Evolutionary conservation across 2,113 vertebrate genomes (phyloP).

Genomic region (Crotophaga sulcirostris): DNA sequence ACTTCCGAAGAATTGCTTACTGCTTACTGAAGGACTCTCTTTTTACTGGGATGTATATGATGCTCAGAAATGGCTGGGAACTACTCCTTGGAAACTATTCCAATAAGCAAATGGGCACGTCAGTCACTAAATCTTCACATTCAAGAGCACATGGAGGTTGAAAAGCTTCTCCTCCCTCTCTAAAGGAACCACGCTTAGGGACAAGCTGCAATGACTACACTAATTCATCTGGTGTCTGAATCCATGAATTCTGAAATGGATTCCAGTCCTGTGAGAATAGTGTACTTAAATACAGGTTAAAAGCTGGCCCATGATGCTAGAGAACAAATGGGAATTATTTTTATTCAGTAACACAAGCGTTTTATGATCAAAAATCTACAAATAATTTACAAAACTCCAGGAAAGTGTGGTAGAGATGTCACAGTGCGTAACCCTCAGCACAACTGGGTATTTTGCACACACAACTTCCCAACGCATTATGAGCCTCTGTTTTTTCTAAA

Average conservation of each 20-base stretch:
- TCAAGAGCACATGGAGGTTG: neutral
- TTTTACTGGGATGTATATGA: neutral
- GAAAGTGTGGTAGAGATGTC: neutral
- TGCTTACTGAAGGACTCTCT: neutral
- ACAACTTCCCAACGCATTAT: neutral
- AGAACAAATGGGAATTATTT: neutral
- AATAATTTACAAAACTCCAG: neutral
- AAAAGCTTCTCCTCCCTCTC: neutral
- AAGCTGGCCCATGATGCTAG: neutral
- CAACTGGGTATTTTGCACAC: neutral
- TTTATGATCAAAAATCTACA: neutral
- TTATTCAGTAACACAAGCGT: neutral
- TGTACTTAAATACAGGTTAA: neutral
- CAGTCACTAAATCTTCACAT: neutral
- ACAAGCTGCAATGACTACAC: neutral
- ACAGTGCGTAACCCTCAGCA: neutral
- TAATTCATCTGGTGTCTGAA: neutral
- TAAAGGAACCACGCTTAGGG: neutral
- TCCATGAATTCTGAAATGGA: neutral
- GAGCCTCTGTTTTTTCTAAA: neutral
- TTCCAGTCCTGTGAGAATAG: neutral
- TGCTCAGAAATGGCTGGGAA: neutral
- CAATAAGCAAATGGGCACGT: slow-evolving; percentile 41
- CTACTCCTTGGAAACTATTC: neutral
- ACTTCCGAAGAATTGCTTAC: neutral